phyloP scores from a whole-genome alignment of 2,888 invertebrate genomes.

The Acutogordius australiensis region DNA sequence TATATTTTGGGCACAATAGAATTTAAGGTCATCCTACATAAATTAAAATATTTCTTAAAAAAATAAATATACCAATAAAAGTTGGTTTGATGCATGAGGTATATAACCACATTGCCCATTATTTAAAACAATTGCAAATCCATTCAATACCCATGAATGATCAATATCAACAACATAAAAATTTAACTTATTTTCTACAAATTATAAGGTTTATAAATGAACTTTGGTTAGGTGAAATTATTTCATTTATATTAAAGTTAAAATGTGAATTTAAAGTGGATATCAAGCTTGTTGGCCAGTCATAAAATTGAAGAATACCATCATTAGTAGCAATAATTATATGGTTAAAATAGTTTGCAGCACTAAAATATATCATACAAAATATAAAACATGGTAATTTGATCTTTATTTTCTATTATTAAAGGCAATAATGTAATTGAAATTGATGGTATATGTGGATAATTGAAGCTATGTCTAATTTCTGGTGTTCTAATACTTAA shows the following conservation, averaged over 20 bases:
- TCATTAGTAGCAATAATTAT: neutral
- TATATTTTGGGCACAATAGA: neutral
- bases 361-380: too few species aligned
- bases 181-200: neutral
- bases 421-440: too few species aligned
- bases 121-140: neutral
- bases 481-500: too few species aligned
- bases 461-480: too few species aligned
- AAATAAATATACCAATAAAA: neutral
- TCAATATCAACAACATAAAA: neutral
- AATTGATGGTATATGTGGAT: too few species aligned
- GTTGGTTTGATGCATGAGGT: neutral
- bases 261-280: neutral
- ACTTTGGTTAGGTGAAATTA: neutral
- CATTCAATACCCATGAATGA: neutral
- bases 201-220: neutral
- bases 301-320: slow-evolving; percentile 1
- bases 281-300: neutral
- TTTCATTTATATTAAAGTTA: neutral
- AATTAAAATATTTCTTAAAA: neutral
- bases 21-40: neutral
- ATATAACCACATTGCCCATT: neutral
- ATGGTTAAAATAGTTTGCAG: slow-evolving; percentile 1
- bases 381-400: too few species aligned
- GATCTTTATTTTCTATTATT: too few species aligned